Evolutionary conservation across 2,888 invertebrate genomes (phyloP), one percentile per base, ranked within the genome.

Genomic region (Tetranychus truncatus): DNA sequence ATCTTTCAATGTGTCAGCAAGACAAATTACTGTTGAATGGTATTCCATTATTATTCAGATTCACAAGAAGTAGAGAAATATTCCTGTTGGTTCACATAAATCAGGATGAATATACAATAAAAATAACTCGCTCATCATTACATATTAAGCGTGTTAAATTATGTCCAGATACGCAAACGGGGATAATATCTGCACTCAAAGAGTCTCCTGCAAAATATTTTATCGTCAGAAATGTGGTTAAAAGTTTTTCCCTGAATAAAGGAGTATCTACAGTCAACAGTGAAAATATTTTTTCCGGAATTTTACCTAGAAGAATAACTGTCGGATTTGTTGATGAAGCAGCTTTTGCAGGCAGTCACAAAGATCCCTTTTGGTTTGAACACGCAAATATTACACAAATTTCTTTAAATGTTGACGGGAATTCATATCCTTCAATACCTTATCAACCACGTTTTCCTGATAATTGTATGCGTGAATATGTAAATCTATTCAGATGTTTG

Each of bases 221-320:
- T 45, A 11, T 75, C 0, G 24, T 34, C 21, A 66, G 75, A 75
- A 11, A 21, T 6, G 75, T 73, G 11, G 66, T 67, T 6, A 9
- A 73, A 24, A 8, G 67, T 0, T 7, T 18, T 20, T 67, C 69
- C 2, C 73, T 75, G 1, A 45, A 55, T 7, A 18, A 11, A 21
- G 73, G 69, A 0, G 45, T 44, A 0, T 34, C 21, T 1, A 7
- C 8, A 6, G n/a, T 21, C n/a, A 44, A 24, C 20, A 45, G 73
- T 21, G 75, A 75, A n/a, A 75, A 73, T n/a, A 21, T 66, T 15
- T 67, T 75, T 6, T 20, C 15, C 34, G 75, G 73, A 8, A 46
- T n/a, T 45, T 34, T 75, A 6, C 75, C 73, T 1, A 66, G 66
- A 45, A 21, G 73, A 5, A 6, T 72, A 6, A 71, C n/a, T 7